Evolutionary conservation across 2,113 vertebrate species (phyloP).

Genomic region (Leptodactylus fuscus): DNA sequence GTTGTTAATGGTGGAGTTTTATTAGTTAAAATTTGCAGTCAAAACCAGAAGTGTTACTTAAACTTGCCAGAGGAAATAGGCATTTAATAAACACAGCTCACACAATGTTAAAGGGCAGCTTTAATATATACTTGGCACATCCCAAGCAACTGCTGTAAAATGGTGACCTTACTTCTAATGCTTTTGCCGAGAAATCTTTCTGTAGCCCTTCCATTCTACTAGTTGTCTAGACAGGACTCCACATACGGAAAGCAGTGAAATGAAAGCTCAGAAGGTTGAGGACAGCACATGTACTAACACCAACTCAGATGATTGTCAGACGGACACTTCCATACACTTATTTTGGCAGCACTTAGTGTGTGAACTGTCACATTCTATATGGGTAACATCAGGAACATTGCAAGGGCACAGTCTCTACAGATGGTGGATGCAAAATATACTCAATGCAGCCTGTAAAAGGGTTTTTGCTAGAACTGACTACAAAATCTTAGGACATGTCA

Average conservation of each 20-base stretch:
- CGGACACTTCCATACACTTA: neutral
- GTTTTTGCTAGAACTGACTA: no score
- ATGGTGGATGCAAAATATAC: neutral
- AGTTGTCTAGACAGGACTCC: neutral
- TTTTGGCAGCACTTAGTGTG: neutral
- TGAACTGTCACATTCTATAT: neutral
- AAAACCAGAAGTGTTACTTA: conserved; percentile 5
- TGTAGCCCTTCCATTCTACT: neutral
- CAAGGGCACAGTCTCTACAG: neutral
- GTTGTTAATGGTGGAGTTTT: conserved; percentile 11
- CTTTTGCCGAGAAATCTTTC: neutral
- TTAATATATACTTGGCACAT: conserved; percentile 11
- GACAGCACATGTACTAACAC: neutral
- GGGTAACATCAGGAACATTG: neutral
- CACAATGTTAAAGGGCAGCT: neutral
- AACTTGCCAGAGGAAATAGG: neutral
- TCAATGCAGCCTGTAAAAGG: neutral
- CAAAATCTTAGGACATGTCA: no score
- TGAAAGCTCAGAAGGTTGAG: neutral
- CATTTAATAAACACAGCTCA: neutral
- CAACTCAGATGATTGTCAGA: neutral
- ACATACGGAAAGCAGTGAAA: no score
- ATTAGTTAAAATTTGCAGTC: conserved; percentile 16
- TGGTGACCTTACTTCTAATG: neutral
- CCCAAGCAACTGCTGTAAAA: neutral